phyloP scores from a whole-genome alignment of 2,113 vertebrate genomes.

The Anguilla japonica region DNA sequence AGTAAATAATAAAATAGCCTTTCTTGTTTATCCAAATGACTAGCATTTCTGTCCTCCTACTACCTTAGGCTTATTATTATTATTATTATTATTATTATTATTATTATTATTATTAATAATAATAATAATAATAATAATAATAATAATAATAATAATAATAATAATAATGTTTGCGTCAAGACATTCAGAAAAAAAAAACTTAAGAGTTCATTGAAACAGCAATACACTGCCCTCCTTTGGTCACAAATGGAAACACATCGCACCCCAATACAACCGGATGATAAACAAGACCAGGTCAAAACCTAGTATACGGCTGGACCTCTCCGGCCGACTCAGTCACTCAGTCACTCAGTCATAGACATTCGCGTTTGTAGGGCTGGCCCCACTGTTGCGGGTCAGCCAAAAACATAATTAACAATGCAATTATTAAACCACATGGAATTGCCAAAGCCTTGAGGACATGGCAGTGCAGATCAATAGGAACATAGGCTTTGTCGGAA shows the following conservation, averaged over 20 bases:
- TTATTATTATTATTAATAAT: too few relatives aligned
- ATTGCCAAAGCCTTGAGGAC: background rate
- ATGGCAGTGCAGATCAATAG: background rate
- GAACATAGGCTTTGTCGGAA: background rate
- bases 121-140: too few relatives aligned
- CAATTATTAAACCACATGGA: background rate
- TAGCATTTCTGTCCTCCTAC: too few relatives aligned
- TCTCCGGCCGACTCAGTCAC: too few relatives aligned
- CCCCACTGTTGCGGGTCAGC: too few relatives aligned
- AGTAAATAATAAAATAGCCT: too few relatives aligned
- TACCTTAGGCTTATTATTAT: too few relatives aligned
- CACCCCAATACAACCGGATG: background rate
- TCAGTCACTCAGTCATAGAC: too few relatives aligned
- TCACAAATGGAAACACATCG: constrained; percentile 2
- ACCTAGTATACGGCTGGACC: too few relatives aligned
- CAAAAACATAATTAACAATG: background rate
- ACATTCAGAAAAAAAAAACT: background rate
- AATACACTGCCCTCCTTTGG: constrained; percentile 18
- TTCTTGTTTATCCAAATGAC: too few relatives aligned
- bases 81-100: too few relatives aligned
- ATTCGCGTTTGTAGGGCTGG: too few relatives aligned
- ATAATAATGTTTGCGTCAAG: background rate
- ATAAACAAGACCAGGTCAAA: background rate
- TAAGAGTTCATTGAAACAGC: background rate
- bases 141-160: background rate